Conservation (phyloP, 2,113 vertebrate genomes). For the Carollia perspicillata region DNA sequence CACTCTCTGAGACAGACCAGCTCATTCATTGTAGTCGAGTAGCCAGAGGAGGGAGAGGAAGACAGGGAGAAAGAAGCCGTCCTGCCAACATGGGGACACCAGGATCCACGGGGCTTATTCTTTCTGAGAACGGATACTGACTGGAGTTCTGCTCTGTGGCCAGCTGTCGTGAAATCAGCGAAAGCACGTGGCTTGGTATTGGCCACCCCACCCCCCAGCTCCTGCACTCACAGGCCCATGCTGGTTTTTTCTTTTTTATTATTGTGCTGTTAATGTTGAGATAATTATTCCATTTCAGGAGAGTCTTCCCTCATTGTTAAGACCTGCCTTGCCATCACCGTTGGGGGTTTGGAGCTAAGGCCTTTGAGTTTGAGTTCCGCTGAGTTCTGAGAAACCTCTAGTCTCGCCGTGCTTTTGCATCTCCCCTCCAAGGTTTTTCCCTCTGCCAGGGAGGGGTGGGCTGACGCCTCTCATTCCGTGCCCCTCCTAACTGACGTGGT, state of each 20-base stretch:
- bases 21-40: not conserved
- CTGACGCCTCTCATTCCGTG: fast-evolving
- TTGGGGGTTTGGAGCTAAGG: not conserved
- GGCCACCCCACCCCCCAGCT: fast-evolving
- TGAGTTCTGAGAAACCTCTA: not conserved
- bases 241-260: too few relatives aligned
- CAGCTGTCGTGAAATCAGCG: not conserved
- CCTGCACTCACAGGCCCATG: not conserved
- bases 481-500: not conserved
- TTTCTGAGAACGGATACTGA: not conserved
- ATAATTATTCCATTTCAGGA: too few relatives aligned
- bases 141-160: not conserved
- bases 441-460: not conserved
- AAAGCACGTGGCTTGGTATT: not conserved
- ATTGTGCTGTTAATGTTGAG: too few relatives aligned
- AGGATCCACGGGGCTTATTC: fast-evolving
- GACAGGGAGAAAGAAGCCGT: not conserved
- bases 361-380: not conserved
- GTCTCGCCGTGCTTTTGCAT: not conserved
- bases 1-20: not conserved
- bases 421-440: fast-evolving
- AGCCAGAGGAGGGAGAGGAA: not conserved
- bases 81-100: fast-evolving
- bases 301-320: too few relatives aligned
- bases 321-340: not conserved